phyloP scores from a whole-genome alignment of 2,113 vertebrate genomes.

The Bettongia penicillata region DNA sequence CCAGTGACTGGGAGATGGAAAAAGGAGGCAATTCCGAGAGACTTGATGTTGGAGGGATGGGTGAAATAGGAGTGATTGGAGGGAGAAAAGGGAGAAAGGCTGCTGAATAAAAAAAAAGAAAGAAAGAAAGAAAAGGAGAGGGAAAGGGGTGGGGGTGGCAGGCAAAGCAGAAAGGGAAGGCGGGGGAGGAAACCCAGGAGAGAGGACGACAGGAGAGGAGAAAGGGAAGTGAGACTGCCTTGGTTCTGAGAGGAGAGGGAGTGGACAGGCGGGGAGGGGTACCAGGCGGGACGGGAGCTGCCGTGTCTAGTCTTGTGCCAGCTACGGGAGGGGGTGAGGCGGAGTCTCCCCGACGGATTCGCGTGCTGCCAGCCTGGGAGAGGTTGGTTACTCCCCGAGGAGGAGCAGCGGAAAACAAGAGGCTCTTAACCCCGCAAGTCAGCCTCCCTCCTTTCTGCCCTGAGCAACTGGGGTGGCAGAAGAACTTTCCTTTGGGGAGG shows the following conservation, averaged over 20 bases:
- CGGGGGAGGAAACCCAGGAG: background rate
- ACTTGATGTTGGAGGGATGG: background rate
- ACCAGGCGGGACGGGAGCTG: constrained; percentile 65
- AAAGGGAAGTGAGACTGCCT: constrained; percentile 35
- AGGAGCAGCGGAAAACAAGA: accelerated
- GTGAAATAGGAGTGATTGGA: background rate
- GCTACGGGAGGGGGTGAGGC: constrained; percentile 27
- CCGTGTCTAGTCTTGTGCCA: constrained; percentile 42
- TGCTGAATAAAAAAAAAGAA: background rate
- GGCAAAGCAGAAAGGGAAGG: constrained; percentile 23
- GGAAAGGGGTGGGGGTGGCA: constrained; percentile 27
- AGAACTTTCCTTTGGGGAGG: constrained; percentile 54
- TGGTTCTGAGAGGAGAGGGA: constrained; percentile 40
- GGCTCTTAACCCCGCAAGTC: background rate
- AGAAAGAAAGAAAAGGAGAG: background rate
- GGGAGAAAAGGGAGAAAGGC: background rate
- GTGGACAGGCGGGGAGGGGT: constrained; percentile 37
- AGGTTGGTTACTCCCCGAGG: background rate
- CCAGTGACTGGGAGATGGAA: background rate
- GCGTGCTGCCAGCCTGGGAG: background rate
- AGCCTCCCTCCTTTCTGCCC: background rate
- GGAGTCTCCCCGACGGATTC: background rate
- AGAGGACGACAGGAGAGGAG: background rate
- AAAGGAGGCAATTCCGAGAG: background rate
- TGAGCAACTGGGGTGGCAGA: background rate